phyloP scores from a whole-genome alignment of 1,140 invertebrate genomes.

The Drosophila yakuba region DNA sequence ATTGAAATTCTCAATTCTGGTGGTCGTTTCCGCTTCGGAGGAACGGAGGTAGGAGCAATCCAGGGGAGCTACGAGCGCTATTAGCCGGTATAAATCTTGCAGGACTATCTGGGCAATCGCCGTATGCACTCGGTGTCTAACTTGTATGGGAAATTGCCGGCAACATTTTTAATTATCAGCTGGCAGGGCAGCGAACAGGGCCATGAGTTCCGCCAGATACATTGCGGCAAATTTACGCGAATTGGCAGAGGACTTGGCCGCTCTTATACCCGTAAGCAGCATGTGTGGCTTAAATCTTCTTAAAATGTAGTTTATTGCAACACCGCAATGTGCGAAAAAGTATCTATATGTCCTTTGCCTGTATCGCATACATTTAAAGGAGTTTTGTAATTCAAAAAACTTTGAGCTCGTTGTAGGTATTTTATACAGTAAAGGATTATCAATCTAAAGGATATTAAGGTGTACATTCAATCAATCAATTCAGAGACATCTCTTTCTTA shows the following conservation, averaged over 20 bases:
- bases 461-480: too few relatives aligned
- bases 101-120: slow-evolving; percentile 7
- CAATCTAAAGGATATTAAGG: too few relatives aligned
- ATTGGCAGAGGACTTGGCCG: slow-evolving; percentile 4
- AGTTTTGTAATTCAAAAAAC: too few relatives aligned
- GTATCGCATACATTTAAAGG: too few relatives aligned
- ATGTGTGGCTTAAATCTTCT: neutral
- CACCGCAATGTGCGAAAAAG: neutral
- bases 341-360: too few relatives aligned
- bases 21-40: slow-evolving; percentile 16
- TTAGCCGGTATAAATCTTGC: slow-evolving; percentile 50
- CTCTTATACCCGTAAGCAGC: neutral
- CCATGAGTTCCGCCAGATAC: slow-evolving; percentile 21
- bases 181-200: slow-evolving; percentile 1
- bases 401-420: too few relatives aligned
- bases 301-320: neutral
- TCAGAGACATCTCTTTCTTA: too few relatives aligned
- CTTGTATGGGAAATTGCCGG: slow-evolving; percentile 48
- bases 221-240: slow-evolving; percentile 49
- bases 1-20: slow-evolving; percentile 65
- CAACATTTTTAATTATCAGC: slow-evolving; percentile 76
- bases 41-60: neutral
- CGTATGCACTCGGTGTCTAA: slow-evolving; percentile 12
- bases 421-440: too few relatives aligned
- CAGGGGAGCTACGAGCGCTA: slow-evolving; percentile 10